Evolutionary conservation across 2,113 vertebrate species (phyloP).

Genomic region (Coturnix japonica): DNA sequence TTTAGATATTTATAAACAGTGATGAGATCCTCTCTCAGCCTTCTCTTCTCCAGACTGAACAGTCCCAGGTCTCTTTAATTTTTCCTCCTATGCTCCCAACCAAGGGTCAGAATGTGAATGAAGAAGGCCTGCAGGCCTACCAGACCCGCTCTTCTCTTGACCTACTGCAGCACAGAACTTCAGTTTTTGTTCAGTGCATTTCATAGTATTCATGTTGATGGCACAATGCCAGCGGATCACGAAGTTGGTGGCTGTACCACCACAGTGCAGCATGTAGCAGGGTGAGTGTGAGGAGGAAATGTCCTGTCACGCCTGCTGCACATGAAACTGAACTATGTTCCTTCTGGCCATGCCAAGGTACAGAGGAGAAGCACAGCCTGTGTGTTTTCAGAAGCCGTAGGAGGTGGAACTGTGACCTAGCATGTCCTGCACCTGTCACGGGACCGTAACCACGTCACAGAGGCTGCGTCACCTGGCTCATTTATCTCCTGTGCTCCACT

Average conservation of each 20-base stretch:
- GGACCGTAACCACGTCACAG: background rate
- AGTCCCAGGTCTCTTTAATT: no score
- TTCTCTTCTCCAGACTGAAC: no score
- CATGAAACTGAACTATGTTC: background rate
- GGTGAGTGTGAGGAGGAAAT: background rate
- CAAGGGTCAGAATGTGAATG: background rate
- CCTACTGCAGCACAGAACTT: background rate
- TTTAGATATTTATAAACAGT: no score
- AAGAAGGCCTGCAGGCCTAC: background rate
- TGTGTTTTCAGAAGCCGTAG: background rate
- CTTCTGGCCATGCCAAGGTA: background rate
- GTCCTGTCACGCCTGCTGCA: background rate
- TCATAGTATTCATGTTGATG: rapidly evolving
- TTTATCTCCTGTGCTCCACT: slow-evolving; percentile 13
- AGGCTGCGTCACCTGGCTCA: background rate
- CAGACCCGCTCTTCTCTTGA: rapidly evolving
- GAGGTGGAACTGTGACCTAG: slow-evolving; percentile 20
- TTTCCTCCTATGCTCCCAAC: no score
- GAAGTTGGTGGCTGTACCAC: rapidly evolving
- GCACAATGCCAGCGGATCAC: background rate
- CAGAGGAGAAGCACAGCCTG: background rate
- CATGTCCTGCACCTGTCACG: background rate
- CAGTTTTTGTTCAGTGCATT: background rate
- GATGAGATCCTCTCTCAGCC: no score
- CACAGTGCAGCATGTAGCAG: rapidly evolving